Base-by-base conservation (phyloP, 2,113 vertebrate species). In the Micronycteris hirsuta region DNA sequence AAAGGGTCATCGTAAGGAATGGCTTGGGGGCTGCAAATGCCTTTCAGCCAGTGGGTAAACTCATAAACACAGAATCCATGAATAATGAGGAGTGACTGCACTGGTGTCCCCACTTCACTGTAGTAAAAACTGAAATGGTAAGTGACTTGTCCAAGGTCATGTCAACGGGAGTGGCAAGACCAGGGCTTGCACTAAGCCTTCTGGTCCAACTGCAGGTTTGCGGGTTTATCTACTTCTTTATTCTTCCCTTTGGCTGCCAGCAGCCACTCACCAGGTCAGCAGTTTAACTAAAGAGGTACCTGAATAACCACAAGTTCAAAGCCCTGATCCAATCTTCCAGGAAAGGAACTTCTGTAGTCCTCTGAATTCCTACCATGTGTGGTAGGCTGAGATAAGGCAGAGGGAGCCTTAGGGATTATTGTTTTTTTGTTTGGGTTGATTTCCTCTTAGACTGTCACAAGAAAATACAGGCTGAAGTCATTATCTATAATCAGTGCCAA, bases 1-100 rank as follows among this genome's bases (percentile, higher is more conserved):
- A 33, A 77, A 16, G 15, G 0, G 33, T 28, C 12, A 1, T 0
- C 12, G 2, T 0, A 2, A 61, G 61, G n/a, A 17, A 4, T 12
- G 19, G 28, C 33, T 5, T 19, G 36, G 22, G 74, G 61, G 31
- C 41, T n/a, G 56, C 73, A 85, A 7, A 45, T 3, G 16, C 1
- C 22, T 26, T 7, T 26, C 22, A 24, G 71, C 91, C 73, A 73
- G 54, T 3, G 38, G 33, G 28, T 58, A 41, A 41, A 58, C 17
- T 84, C 49, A 52, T 36, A 36, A 47, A 47, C 9, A 41, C 0
- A 0, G 45, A 78, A 43, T 12, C 65, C 24, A 17, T 17, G 28
- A 81, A 5, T 73, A 13, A 80, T 2, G 24, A 54, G 63, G 68
- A 5, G 15, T 7, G 24, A 33, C n/a, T 12, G 43, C 11, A 31